phyloP scores from a whole-genome alignment of 2,113 vertebrate genomes.

The Eudyptes chrysolophus region DNA sequence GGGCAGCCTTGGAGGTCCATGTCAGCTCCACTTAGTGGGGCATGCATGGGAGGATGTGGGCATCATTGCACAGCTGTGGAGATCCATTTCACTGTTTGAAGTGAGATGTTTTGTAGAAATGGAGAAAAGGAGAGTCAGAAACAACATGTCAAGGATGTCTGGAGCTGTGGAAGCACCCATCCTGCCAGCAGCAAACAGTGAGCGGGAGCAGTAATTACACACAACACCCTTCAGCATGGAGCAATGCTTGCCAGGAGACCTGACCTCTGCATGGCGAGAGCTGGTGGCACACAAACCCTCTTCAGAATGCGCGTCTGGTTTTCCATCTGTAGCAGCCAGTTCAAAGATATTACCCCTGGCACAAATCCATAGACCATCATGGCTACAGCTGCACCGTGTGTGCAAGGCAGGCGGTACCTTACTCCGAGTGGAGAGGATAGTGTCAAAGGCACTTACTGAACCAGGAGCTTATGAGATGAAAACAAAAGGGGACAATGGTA shows the following conservation, averaged over 20 bases:
- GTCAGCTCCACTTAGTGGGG: accelerated
- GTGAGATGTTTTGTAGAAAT: background rate
- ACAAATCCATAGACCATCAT: background rate
- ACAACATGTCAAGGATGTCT: accelerated
- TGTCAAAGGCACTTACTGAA: background rate
- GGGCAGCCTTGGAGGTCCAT: background rate
- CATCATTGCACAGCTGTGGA: background rate
- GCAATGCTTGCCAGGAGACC: background rate
- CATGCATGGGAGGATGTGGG: accelerated
- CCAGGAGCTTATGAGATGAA: background rate
- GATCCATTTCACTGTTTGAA: background rate
- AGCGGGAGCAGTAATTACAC: background rate
- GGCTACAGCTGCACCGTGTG: accelerated
- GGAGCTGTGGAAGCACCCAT: background rate
- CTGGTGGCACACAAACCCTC: background rate
- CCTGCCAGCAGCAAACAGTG: background rate
- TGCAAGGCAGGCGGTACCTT: background rate
- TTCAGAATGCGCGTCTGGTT: accelerated
- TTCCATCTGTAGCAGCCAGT: background rate
- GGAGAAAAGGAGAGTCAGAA: background rate
- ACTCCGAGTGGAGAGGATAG: background rate
- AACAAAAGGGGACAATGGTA: background rate
- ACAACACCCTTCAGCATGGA: background rate
- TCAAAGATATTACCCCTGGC: background rate
- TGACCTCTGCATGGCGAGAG: background rate